Evolutionary conservation across 2,113 vertebrate genomes (phyloP), one percentile per base, ranked within the genome.

Genomic region (Electrona antarctica): DNA sequence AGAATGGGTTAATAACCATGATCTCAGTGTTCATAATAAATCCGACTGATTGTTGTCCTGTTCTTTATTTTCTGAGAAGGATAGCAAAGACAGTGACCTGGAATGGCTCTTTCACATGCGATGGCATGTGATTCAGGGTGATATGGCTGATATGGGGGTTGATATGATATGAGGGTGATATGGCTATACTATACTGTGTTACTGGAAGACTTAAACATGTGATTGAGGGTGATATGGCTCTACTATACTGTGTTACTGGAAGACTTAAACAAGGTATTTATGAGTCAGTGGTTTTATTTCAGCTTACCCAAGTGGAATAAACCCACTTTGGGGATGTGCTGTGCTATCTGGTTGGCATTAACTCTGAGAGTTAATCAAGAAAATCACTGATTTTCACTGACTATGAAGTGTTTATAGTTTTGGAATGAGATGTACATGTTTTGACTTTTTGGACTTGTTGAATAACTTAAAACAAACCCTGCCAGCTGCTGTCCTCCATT

Each of bases 361-460:
- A 9, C 3, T 33, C 21, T 57, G 55, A 57, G 10, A 49, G 10
- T 47, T 3, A 47, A 63, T 21, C 47, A 49, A 1, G 8, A 15
- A 7, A 12, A 56, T 21, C 21, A 56, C 8, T n/a, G n/a, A n/a
- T n/a, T n/a, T n/a, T n/a, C n/a, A n/a, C n/a, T n/a, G n/a, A n/a
- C n/a, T n/a, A n/a, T n/a, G n/a, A n/a, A n/a, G 54, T 13, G 54
- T 21, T 15, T n/a, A 7, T 15, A 56, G 15, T 21, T 56, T 45
- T 47, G 8, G 62, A 33, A 29, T 8, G 21, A 33, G 57, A 71
- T n/a, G 41, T 46, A 13, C 58, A 56, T 15, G 33, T 60, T 64
- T 69, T 85, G 77, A 84, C 77, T 69, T 64, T 64, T 14, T 47
- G 55, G 58, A 85, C 62, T 68, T 70, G n/a, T 46, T 67, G 56